Percentiles rank a stretch among this genome's conserved stretches.
Conservation (phyloP, 2,888 invertebrate species). For the Homarus gammarus region DNA sequence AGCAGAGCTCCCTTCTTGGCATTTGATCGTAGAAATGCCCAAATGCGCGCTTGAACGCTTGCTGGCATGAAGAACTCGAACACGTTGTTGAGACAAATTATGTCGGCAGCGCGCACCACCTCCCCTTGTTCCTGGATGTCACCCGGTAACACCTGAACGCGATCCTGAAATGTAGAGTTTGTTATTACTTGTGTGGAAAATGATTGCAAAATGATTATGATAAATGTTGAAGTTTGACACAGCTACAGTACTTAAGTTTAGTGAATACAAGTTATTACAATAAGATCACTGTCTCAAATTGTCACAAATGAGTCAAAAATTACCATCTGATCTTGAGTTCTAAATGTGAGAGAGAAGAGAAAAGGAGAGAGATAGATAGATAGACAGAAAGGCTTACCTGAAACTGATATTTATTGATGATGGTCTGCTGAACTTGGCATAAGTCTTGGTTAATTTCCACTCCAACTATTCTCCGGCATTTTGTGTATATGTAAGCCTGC, state of each 20-base stretch:
- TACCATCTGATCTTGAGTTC: too few species aligned
- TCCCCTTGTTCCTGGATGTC: slow-evolving; percentile 83
- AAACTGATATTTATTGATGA: slow-evolving; percentile 81
- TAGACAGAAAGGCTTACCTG: too few species aligned
- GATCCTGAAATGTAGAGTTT: slow-evolving; percentile 78
- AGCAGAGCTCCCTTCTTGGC: slow-evolving; percentile 83
- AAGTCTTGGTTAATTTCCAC: slow-evolving; percentile 86
- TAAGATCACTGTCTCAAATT: too few species aligned
- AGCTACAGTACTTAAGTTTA: too few species aligned
- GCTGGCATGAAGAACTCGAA: slow-evolving; percentile 85
- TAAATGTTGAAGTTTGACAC: too few species aligned
- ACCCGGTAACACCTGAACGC: slow-evolving; percentile 82
- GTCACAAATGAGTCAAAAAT: too few species aligned
- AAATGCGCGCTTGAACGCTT: slow-evolving; percentile 83
- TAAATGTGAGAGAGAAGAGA: too few species aligned
- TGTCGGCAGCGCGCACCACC: slow-evolving; percentile 82
- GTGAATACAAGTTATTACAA: too few species aligned
- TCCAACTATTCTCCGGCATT: slow-evolving; percentile 83
- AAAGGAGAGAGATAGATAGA: too few species aligned
- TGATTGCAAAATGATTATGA: too few species aligned
- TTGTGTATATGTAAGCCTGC: slow-evolving; percentile 79
- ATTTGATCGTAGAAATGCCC: slow-evolving; percentile 83
- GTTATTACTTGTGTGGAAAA: too few species aligned
- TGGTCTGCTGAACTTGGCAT: slow-evolving; percentile 83
- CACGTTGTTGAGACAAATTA: slow-evolving; percentile 85